Percentiles rank a stretch among this genome's conserved stretches.
These are phyloP conservation scores for Lasaia peninsularis DNA, from an alignment of 1,140 invertebrate genomes.

Conservation along the genomic window DNA sequence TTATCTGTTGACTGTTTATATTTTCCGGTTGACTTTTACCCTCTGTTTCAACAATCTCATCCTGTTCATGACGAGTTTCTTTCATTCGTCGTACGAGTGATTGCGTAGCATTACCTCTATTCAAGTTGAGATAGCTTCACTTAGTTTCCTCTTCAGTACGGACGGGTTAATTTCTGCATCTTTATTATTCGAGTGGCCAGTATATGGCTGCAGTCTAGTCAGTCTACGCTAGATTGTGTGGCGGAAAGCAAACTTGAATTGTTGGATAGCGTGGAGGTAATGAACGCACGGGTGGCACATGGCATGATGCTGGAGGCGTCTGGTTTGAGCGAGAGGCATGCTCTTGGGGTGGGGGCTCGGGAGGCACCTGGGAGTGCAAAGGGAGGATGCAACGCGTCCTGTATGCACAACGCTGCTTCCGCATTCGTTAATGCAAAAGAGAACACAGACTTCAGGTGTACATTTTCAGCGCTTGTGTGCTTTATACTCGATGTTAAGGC, in stretches of 20 bases:
- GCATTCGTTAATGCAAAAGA: conserved; percentile 77
- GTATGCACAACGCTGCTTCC: conserved; percentile 73
- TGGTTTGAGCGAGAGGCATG: conserved; percentile 53
- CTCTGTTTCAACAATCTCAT: conserved; percentile 65
- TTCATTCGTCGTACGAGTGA: conserved; percentile 68
- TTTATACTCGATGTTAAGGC: conserved; percentile 69
- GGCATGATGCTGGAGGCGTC: conserved; percentile 59
- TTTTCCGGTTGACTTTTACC: conserved; percentile 73
- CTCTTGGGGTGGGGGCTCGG: conserved; percentile 32
- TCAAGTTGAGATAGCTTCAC: conserved; percentile 74
- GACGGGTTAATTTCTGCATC: conserved; percentile 74
- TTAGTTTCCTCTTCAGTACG: conserved; percentile 72
- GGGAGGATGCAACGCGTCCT: conserved; percentile 64
- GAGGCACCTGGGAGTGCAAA: conserved; percentile 34
- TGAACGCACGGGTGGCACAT: conserved; percentile 71
- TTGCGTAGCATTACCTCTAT: conserved; percentile 69
- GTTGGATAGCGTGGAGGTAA: conserved; percentile 73
- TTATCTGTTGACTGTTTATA: conserved; percentile 77
- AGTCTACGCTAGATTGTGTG: conserved; percentile 72
- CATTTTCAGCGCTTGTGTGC: conserved; percentile 74
- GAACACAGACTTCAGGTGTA: conserved; percentile 73
- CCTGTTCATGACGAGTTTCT: conserved; percentile 63
- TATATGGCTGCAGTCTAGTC: conserved; percentile 58
- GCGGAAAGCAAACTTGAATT: conserved; percentile 75
- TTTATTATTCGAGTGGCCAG: conserved; percentile 75